Conservation (phyloP, 2,797 vertebrate genomes). For the Danio aesculapii region DNA sequence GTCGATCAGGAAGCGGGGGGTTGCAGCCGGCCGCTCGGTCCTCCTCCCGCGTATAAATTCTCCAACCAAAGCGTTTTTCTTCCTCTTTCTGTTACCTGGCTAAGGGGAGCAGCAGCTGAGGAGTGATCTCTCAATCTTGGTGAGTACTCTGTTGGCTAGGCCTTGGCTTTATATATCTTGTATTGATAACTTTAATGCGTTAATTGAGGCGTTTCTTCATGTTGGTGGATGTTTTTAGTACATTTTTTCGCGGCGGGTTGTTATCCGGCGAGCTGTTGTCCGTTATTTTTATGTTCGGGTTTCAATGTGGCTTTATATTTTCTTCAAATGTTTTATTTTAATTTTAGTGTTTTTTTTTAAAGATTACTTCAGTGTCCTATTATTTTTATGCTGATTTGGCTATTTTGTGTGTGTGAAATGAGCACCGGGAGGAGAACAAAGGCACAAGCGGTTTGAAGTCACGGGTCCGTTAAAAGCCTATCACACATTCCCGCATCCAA, state of each 20-base stretch:
- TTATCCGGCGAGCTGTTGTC: no score
- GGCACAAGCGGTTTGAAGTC: conserved; percentile 60
- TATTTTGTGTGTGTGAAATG: background rate
- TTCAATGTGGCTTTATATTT: no score
- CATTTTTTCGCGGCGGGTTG: no score
- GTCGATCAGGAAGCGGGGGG: conserved; percentile 60
- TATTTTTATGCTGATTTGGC: background rate
- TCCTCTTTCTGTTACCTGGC: conserved; percentile 88
- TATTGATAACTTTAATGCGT: no score
- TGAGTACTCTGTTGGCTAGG: conserved; percentile 62
- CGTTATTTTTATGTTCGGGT: no score
- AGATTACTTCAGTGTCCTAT: accelerated
- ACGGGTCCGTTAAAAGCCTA: conserved; percentile 4
- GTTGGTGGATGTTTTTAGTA: no score
- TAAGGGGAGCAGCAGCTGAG: conserved; percentile 80
- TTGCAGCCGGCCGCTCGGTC: conserved; percentile 60
- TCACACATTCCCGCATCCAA: conserved; percentile 16
- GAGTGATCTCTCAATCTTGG: conserved; percentile 78
- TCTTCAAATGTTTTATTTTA: no score
- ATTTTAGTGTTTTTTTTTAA: accelerated
- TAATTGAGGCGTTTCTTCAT: no score
- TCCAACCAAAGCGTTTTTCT: conserved; percentile 63
- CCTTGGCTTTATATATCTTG: background rate
- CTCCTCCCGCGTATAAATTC: conserved; percentile 82
- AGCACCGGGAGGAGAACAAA: conserved; percentile 74